Evolutionary conservation across 2,797 vertebrate genomes (phyloP).

Genomic region (Harpagifer antarcticus): DNA sequence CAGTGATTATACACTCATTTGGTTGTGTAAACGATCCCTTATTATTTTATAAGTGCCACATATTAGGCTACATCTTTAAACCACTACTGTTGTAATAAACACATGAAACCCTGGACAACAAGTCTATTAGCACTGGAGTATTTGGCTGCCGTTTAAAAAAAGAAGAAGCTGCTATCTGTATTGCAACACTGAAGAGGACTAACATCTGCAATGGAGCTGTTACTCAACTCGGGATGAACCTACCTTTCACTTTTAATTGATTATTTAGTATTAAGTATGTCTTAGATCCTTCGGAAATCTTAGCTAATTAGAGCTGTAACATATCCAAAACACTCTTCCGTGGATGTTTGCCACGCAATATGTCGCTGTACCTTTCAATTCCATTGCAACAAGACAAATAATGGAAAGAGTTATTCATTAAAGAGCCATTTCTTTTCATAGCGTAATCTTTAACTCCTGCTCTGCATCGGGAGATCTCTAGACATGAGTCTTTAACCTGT

Average conservation of each 20-base stretch:
- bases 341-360: no score
- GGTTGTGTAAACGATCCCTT: slow-evolving; percentile 2
- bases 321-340: no score
- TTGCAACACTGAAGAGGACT: background rate
- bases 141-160: no score
- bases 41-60: background rate
- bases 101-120: background rate
- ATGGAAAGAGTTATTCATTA: background rate
- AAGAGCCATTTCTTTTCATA: background rate
- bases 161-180: background rate
- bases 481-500: background rate
- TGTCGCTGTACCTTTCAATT: no score
- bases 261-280: no score
- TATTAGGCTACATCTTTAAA: background rate
- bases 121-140: background rate
- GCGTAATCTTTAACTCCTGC: background rate
- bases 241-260: no score
- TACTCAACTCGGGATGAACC: background rate
- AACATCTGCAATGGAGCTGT: background rate
- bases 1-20: background rate
- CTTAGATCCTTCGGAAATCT: no score
- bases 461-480: background rate
- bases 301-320: no score
- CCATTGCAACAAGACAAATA: background rate
- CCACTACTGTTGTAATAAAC: slow-evolving; percentile 1